Base-by-base conservation (phyloP, 2,797 vertebrate genomes). In the Acanthis flammea region DNA sequence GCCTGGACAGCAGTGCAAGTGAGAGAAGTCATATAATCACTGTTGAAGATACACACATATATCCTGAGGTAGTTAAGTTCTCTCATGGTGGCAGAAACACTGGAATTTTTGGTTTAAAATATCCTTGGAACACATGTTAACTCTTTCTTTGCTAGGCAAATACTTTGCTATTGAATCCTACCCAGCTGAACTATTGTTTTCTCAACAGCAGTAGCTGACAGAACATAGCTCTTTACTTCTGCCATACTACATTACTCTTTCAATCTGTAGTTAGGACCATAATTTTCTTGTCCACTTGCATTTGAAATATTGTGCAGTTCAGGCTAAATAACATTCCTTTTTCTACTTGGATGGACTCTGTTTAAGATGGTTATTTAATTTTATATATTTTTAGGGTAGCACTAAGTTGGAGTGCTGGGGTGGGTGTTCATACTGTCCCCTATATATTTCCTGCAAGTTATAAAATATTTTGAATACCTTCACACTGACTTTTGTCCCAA, bases 281-380 rank as follows among this genome's bases (percentile, higher is more conserved):
- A 51, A 37, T 80, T 58, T 66, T 72, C 58, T 86, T 42, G 11
- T 74, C 73, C 30, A 19, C 6, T 81, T 85, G 15, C 5, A 23
- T 87, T 81, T 66, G 76, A 81, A 60, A 65, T 75, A 39, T n/a
- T 50, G 10, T 48, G 33, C 41, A 47, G 19, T 75, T 88, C 65
- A 88, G n/a, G 37, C 41, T 90, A 60, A 88, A n/a, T 55, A 79
- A 21, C 35, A 10, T 68, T 73, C 7, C 10, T 47, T 90, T 87
- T 86, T 19, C 68, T 80, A 37, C 41, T 54, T 76, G 37, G 35
- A 73, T 84, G 16, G 21, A 6, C 6, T 8, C 51, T 86, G 39
- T 5, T 75, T 73, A 62, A 47, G 27, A 37, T 42, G 16, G 12
- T 35, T 86, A 42, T 53, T 83, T 67, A 33, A 28, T 60, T 93